Base-by-base conservation (phyloP, 2,113 vertebrate genomes). In the Tachuris rubrigastra region DNA sequence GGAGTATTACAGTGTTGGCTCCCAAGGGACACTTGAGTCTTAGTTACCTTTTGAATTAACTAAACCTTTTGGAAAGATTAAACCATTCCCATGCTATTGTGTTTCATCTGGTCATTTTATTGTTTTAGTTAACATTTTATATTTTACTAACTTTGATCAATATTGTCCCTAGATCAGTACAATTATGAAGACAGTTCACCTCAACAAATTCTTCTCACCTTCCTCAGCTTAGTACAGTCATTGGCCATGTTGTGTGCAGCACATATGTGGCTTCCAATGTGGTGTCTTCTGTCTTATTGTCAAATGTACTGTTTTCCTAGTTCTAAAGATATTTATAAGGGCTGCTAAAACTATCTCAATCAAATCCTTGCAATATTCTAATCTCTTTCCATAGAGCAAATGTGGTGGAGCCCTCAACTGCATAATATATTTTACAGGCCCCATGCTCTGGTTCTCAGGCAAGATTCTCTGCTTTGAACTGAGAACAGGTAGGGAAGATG, bases 11-110 rank as follows among this genome's bases (percentile, higher is more conserved):
- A 72, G 56, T 85, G 72, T 56, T 96, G 74, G 55, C 30, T 97
- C 89, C 58, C 89, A 87, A 76, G 85, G 56, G 74, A 91, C 4
- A 0, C 12, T 91, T 95, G 85, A 87, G 56, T 85, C 89, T 97
- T 97, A 92, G 74, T 89, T 96, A 94, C 84, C 79, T 97, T 97
- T 83, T 95, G 93, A 97, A 97, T 96, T 95, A 97, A 95, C 90
- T 89, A 84, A 90, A 69, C 74, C 82, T 92, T 93, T 97, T 80
- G 95, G 88, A 85, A 88, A 96, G 84, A 86, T 89, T 83, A 87
- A 85, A 67, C 41, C 33, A 77, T 80, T 94, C 87, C 55, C 71
- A 83, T 96, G 71, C 31, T 96, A 96, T 82, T 90, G 74, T 87
- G 63, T 82, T 91, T 91, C 71, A 88, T 88, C n/a, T 92, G 65